Base-by-base conservation (phyloP, 2,888 invertebrate species). In the Acanthosepion esculentum region DNA sequence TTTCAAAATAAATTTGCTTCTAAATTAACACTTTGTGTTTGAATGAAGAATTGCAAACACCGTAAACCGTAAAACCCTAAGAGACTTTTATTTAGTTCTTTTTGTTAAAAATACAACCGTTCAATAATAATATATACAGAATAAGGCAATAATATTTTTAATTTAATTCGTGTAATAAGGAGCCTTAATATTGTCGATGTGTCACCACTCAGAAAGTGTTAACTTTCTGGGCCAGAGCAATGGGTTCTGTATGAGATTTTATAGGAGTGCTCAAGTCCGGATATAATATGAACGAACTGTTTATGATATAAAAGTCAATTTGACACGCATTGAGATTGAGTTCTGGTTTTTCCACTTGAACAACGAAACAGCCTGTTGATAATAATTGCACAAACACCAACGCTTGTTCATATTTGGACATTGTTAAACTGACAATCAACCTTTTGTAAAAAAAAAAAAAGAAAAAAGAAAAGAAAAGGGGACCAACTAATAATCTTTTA, bases 281-380 rank as follows among this genome's bases (percentile, higher is more conserved):
- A 78, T 78, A n/a, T 78, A 78, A 12, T 15, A 7, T n/a, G 8
- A 78, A 6, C n/a, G 64, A 78, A 78, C n/a, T n/a, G 33, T n/a
- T 15, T 78, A 12, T 78, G n/a, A n/a, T 78, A n/a, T 12, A 78
- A n/a, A 15, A n/a, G 78, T 78, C n/a, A 78, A 78, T 15, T 78
- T 78, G 78, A 78, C n/a, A 78, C 78, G 33, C 78, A 15, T n/a
- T 78, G 78, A 78, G n/a, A 15, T n/a, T 78, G 78, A 78, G n/a
- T 78, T 78, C 78, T 78, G 78, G n/a, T n/a, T 33, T 78, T 78
- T 78, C 78, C 78, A 78, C 78, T 78, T 78, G 78, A 78, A 78
- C 78, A 12, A 78, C 78, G n/a, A 15, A n/a, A 78, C 78, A 33
- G 33, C 33, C 78, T 33, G n/a, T 15, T 78, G n/a, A n/a, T 78